These are phyloP conservation scores for Rhyzopertha dominica DNA, from an alignment of 1,140 invertebrate genomes.

Conservation along the genomic window DNA sequence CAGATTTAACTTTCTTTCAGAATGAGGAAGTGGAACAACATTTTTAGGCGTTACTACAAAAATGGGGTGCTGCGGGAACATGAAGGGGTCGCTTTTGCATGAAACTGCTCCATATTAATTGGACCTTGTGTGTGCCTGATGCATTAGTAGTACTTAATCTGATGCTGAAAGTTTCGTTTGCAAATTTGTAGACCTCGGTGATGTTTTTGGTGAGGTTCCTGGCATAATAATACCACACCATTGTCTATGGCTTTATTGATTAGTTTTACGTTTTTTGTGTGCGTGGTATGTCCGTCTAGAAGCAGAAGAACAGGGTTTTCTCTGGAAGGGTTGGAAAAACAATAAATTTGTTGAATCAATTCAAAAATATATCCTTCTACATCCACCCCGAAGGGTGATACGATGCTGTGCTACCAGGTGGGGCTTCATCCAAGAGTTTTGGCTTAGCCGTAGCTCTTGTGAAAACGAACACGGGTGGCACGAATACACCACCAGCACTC, in stretches of 20 bases:
- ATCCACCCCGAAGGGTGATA: constrained; percentile 33
- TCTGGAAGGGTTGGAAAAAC: constrained; percentile 21
- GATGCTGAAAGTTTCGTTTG: constrained; percentile 25
- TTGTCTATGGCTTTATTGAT: constrained; percentile 29
- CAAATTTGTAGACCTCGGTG: constrained; percentile 38
- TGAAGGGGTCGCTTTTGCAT: neutral
- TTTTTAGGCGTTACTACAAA: too few species aligned
- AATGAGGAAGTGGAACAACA: neutral
- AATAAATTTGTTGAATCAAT: constrained; percentile 28
- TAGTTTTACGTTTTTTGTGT: constrained; percentile 33
- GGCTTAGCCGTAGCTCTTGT: constrained; percentile 23
- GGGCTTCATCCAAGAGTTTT: constrained; percentile 29
- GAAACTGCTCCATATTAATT: neutral
- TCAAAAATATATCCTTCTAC: constrained; percentile 29
- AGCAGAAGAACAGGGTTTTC: constrained; percentile 23
- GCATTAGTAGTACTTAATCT: neutral
- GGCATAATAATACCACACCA: constrained; percentile 29
- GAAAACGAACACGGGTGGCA: constrained; percentile 38
- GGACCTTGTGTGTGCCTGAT: neutral
- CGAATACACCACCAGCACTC: constrained; percentile 31
- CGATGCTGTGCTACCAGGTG: constrained; percentile 24
- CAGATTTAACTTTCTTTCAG: neutral
- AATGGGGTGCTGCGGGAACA: too few species aligned
- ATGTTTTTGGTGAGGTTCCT: constrained; percentile 42
- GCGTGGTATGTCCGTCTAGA: constrained; percentile 14